phyloP scores from a whole-genome alignment of 2,888 invertebrate species.

The Drosophila kuntzei region DNA sequence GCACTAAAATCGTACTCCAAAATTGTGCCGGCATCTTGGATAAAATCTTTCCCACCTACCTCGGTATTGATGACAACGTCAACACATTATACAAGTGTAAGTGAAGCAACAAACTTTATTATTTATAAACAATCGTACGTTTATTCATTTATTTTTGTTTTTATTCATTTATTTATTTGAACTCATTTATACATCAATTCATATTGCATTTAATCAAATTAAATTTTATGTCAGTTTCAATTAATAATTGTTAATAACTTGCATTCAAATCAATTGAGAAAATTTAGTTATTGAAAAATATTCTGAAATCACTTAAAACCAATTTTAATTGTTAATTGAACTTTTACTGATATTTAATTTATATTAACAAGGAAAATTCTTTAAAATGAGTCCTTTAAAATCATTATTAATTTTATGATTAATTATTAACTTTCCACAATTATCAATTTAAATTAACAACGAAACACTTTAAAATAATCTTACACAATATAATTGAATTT shows the following conservation, averaged over 20 bases:
- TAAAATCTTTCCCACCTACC: conserved; percentile 65
- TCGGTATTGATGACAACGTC: conserved; percentile 85
- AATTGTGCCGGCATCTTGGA: conserved; percentile 72
- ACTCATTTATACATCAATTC: not conserved
- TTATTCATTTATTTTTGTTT: not conserved
- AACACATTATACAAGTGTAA: conserved; percentile 86
- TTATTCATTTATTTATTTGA: not conserved
- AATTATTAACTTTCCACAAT: no score
- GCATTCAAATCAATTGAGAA: not conserved
- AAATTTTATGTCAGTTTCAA: not conserved
- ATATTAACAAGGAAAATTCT: no score
- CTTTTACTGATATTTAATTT: no score
- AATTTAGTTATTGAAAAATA: not conserved
- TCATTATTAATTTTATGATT: no score
- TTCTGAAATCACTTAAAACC: no score
- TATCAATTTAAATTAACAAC: no score
- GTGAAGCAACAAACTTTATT: conserved; percentile 12
- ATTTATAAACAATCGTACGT: not conserved
- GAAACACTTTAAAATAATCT: no score
- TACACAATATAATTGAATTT: no score
- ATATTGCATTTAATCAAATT: not conserved
- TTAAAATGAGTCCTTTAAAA: no score
- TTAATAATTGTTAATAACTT: not conserved
- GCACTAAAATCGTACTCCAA: conserved; percentile 61
- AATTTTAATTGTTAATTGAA: no score